Conservation (phyloP, 2,888 invertebrate species). For the Eupithecia dodoneata region DNA sequence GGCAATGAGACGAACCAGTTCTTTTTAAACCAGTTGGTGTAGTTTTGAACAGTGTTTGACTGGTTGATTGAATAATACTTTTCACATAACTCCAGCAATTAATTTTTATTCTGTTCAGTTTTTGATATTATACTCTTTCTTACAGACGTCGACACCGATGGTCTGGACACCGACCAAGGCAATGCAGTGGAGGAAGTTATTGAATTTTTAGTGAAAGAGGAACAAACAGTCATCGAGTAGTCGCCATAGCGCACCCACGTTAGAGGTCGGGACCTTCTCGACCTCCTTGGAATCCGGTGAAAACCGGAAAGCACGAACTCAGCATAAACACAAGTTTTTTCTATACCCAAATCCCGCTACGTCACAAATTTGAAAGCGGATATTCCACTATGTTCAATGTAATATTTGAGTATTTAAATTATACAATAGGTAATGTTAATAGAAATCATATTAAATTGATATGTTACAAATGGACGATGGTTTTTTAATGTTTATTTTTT, state of each 20-base stretch:
- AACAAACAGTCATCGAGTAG: conserved; percentile 92
- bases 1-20: not conserved
- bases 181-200: conserved; percentile 97
- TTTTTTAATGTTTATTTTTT: conserved; percentile 71
- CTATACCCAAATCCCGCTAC: conserved; percentile 63
- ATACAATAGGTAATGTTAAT: conserved; percentile 81
- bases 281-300: conserved; percentile 55
- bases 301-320: conserved; percentile 49
- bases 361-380: conserved; percentile 44
- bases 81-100: not conserved
- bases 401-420: conserved; percentile 72
- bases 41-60: not conserved
- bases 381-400: conserved; percentile 69
- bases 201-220: conserved; percentile 99
- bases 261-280: conserved; percentile 65
- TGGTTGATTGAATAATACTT: not conserved
- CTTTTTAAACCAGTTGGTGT: not conserved
- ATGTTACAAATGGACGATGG: conserved; percentile 77
- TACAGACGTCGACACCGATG: conserved; percentile 97
- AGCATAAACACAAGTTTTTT: conserved; percentile 58
- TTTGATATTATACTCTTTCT: conserved; percentile 43
- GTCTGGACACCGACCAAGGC: conserved; percentile 91
- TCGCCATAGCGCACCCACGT: conserved; percentile 65
- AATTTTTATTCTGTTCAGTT: not conserved
- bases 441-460: conserved; percentile 82